These are phyloP conservation scores for Cydia strobilella DNA, from an alignment of 1,140 invertebrate species.

Conservation along the genomic window DNA sequence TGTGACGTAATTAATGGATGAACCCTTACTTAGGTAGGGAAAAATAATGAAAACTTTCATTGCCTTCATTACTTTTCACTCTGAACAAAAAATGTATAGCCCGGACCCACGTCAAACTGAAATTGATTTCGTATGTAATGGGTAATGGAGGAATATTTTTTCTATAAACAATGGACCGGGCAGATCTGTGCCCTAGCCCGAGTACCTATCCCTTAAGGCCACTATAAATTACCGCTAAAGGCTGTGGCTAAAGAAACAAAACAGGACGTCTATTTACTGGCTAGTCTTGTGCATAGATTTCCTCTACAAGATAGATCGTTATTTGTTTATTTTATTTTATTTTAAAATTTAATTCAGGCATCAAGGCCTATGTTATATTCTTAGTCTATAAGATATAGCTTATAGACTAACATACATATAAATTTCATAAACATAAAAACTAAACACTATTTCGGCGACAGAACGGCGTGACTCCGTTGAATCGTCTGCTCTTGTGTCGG, in stretches of 20 bases:
- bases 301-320: neutral
- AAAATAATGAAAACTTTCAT: no score
- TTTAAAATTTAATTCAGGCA: no score
- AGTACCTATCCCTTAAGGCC: conserved; percentile 49
- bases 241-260: conserved; percentile 38
- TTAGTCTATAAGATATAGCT: no score
- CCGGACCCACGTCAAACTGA: neutral
- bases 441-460: no score
- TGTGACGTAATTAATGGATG: no score
- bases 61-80: neutral
- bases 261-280: conserved; percentile 45
- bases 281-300: conserved; percentile 35
- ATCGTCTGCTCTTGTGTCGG: no score
- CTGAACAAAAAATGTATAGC: neutral
- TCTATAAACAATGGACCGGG: conserved; percentile 15
- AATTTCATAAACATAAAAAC: no score
- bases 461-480: no score
- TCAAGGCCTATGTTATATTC: no score
- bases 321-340: no score
- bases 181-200: conserved; percentile 32
- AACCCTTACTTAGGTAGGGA: no score
- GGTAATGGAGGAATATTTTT: conserved; percentile 20
- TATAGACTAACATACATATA: no score
- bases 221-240: conserved; percentile 52
- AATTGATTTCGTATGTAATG: conserved; percentile 21